phyloP scores from a whole-genome alignment of 2,113 vertebrate species.

The Tragulus kanchil region DNA sequence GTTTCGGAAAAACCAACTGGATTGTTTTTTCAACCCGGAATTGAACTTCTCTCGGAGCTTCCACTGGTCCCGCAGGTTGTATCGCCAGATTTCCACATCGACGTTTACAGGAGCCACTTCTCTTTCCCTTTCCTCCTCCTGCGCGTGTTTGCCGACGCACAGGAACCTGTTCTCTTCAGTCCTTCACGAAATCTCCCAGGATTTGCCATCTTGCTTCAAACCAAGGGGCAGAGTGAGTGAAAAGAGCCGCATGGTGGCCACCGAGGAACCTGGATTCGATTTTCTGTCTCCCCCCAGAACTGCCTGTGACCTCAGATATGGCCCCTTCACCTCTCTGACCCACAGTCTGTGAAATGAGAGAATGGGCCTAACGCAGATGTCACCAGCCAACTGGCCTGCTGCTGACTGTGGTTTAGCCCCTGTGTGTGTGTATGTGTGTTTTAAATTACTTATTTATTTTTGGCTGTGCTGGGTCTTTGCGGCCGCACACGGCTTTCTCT shows the following conservation, averaged over 20 bases:
- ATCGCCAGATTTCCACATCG: neutral
- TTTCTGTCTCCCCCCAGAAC: neutral
- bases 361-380: neutral
- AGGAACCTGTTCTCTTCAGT: neutral
- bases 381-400: neutral
- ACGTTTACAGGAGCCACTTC: neutral
- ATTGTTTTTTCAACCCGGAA: neutral
- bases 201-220: neutral
- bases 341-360: neutral
- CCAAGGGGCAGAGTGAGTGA: neutral
- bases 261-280: neutral
- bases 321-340: neutral
- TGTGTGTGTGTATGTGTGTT: neutral
- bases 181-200: neutral
- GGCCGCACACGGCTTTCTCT: neutral
- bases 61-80: neutral
- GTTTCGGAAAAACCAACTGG: slow-evolving; percentile 10
- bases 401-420: neutral
- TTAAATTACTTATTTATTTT: neutral
- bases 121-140: neutral
- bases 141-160: neutral
- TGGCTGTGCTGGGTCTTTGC: neutral
- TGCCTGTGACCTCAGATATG: neutral
- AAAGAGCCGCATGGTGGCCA: neutral
- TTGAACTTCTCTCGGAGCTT: neutral